Evolutionary conservation across 2,797 vertebrate genomes (phyloP).

Genomic region (Lepilemur ruficaudatus): DNA sequence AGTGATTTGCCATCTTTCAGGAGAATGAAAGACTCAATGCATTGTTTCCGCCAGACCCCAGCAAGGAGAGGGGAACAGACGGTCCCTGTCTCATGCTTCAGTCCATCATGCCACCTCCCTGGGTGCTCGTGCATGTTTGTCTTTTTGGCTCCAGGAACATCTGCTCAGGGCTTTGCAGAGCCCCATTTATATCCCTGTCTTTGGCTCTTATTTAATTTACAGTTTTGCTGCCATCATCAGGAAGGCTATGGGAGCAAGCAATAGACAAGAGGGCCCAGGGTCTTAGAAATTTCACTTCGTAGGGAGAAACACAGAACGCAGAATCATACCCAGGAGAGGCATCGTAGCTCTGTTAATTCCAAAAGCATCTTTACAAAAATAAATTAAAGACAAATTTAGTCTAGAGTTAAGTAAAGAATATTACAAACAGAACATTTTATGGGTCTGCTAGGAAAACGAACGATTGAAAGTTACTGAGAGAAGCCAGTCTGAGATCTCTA

Average conservation of each 20-base stretch:
- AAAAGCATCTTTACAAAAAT: background rate
- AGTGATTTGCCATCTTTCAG: background rate
- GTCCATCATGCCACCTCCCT: background rate
- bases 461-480: background rate
- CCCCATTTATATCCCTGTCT: background rate
- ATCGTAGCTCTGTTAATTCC: background rate
- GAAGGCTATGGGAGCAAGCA: slow-evolving; percentile 50
- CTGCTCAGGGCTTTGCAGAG: background rate
- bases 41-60: background rate
- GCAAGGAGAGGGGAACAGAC: background rate
- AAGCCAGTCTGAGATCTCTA: background rate
- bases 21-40: background rate
- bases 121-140: background rate
- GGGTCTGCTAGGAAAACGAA: background rate
- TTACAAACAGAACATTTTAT: background rate
- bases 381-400: background rate
- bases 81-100: background rate
- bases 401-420: background rate
- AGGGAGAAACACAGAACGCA: background rate
- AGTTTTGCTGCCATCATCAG: slow-evolving; percentile 74
- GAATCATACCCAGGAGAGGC: background rate
- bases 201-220: slow-evolving; percentile 47
- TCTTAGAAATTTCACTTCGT: background rate
- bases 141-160: background rate
- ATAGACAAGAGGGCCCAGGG: background rate